Evolutionary conservation across 2,797 vertebrate genomes (phyloP).

Genomic region (Pseudochromis fuscus): DNA sequence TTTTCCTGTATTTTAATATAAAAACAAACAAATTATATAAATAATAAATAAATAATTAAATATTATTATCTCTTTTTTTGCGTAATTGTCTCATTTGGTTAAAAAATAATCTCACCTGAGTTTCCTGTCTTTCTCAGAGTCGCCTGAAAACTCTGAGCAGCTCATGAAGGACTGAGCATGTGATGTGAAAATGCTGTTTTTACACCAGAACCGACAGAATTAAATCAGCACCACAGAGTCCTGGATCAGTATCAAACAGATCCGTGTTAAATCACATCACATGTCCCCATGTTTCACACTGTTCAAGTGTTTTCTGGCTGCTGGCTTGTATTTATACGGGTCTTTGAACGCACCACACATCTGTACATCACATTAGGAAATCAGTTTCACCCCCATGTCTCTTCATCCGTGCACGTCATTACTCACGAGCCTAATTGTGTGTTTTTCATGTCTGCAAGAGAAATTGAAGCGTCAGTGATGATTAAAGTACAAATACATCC

Average conservation of each 20-base stretch:
- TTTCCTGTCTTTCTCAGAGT: too few species aligned
- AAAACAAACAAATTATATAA: too few species aligned
- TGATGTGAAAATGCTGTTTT: constrained; percentile 15
- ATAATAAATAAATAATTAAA: too few species aligned
- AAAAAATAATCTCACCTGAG: too few species aligned
- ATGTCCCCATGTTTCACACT: constrained; percentile 19
- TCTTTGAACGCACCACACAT: too few species aligned
- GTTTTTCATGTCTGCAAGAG: not conserved
- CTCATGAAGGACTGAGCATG: constrained; percentile 5
- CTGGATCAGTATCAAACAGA: not conserved
- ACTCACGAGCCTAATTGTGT: constrained; percentile 14
- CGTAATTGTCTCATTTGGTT: too few species aligned
- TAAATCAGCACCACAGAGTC: not conserved
- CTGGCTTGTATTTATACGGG: too few species aligned
- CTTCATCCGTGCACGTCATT: constrained; percentile 9
- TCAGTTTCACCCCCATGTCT: not conserved
- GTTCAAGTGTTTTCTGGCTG: too few species aligned
- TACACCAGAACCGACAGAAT: not conserved
- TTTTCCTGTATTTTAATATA: too few species aligned
- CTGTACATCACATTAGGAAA: too few species aligned
- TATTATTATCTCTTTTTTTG: too few species aligned
- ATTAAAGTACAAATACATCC: constrained; percentile 45
- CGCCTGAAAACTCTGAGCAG: too few species aligned
- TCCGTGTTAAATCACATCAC: constrained; percentile 44
- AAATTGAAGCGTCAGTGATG: constrained; percentile 14